Percentiles rank a stretch among this genome's conserved stretches.
Evolutionary conservation across 2,113 vertebrate species (phyloP).

Genomic region (Calyptomena viridis): DNA sequence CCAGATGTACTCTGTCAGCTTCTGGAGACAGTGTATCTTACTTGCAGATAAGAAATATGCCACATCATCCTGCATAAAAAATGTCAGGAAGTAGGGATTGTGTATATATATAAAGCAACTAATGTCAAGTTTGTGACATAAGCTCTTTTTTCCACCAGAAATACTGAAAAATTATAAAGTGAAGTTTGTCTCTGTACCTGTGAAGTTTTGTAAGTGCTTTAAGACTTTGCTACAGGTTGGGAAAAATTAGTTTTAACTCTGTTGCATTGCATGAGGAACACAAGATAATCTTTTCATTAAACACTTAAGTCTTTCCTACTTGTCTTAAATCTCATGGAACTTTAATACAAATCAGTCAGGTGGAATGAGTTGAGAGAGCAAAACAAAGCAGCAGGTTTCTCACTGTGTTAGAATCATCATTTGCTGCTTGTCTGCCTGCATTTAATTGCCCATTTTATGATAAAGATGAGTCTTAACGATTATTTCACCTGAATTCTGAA

Average conservation of each 20-base stretch:
- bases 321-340: not conserved
- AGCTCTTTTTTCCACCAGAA: not conserved
- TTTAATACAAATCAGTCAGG: not conserved
- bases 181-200: not conserved
- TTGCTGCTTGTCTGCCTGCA: not conserved
- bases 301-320: not conserved
- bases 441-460: not conserved
- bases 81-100: not conserved
- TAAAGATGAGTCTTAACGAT: not conserved
- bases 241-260: not conserved
- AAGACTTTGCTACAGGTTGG: not conserved
- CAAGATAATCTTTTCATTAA: not conserved
- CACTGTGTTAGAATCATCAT: not conserved
- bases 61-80: not conserved
- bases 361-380: not conserved
- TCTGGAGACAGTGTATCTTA: not conserved
- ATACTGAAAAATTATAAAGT: not conserved
- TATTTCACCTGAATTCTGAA: not conserved
- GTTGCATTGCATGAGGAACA: not conserved
- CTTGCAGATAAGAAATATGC: not conserved
- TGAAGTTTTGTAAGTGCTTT: not conserved
- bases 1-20: not conserved
- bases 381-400: not conserved
- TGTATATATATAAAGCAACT: not conserved
- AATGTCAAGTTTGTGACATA: not conserved